Evolutionary conservation across 1,140 invertebrate species (phyloP), one percentile per base, ranked within the genome.

Genomic region (Homalodisca vitripennis): DNA sequence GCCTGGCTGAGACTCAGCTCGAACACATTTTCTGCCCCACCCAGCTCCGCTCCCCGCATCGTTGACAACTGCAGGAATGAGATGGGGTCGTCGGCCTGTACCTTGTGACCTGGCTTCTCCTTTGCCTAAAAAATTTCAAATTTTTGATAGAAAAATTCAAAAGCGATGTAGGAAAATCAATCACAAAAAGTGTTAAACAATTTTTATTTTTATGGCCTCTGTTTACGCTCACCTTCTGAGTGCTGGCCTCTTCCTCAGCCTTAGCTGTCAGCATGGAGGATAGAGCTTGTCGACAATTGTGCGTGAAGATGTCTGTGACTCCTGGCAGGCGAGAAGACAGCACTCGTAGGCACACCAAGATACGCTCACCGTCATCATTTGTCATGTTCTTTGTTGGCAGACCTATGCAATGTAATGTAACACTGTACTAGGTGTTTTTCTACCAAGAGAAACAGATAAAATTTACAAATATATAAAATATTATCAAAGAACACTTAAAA

Each of bases 1-100:
- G 98, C 98, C 77, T 95, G 95, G 67, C 88, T 94, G 57, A 99
- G 83, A 48, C 95, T 96, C 29, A 95, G 86, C 78, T 99, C 98
- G 82, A 99, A 99, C 66, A 98, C 90, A 77, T 99, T 92, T 77
- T 92, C 92, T 24, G 82, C 80, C 32, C 78, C 79, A 1, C 66
- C 66, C 32, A 32, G 22, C 66, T 32, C 41, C 14, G 70, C 67
- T 68, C 89, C 88, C 70, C 87, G 85, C 22, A 69, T 6, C 64
- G 88, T 86, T 13, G 88, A 87, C 6, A 97, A 82, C 81, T 98
- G 96, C 55, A 90, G 80, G 78, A 98, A 97, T 20, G 84, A 83
- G 70, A 97, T 92, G 0, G 93, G 92, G 78, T 94, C 93, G 77
- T 97, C 95, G 0, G 93, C 88, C 76, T 95, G 91, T 20, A 94